Evolutionary conservation across 2,888 invertebrate species (phyloP).

Genomic region (Myathropa florea): DNA sequence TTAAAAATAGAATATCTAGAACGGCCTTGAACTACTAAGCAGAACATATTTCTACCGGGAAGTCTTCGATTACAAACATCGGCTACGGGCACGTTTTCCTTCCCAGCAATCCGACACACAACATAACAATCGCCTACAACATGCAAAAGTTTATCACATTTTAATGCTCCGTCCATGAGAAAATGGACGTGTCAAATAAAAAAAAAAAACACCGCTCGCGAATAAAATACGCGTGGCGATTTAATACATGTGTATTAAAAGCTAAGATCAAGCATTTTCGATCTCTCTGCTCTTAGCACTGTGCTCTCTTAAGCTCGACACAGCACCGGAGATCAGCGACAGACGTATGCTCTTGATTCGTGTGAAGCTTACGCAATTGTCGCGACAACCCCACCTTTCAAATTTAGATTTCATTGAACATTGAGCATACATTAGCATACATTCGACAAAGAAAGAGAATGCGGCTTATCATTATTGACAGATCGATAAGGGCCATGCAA

Average conservation of each 20-base stretch:
- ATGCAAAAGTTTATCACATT: background rate
- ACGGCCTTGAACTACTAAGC: background rate
- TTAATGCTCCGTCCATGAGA: background rate
- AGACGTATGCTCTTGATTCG: background rate
- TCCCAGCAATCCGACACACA: background rate
- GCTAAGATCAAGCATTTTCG: background rate
- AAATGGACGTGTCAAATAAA: background rate
- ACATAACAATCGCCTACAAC: background rate
- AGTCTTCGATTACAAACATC: background rate
- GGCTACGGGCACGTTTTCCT: background rate
- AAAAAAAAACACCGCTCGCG: background rate
- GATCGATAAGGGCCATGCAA: background rate
- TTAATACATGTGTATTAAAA: background rate
- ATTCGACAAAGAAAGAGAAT: background rate
- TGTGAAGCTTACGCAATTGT: background rate
- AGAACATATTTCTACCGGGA: background rate
- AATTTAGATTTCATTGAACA: background rate
- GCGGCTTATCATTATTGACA: background rate
- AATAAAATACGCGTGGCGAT: background rate
- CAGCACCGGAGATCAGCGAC: background rate
- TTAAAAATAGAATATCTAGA: background rate
- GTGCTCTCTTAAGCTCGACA: background rate
- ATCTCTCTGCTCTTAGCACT: background rate
- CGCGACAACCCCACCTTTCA: background rate
- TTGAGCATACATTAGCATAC: background rate